Evolutionary conservation across 2,888 invertebrate genomes (phyloP), one percentile per base, ranked within the genome.

Genomic region (Nowickia ferox): DNA sequence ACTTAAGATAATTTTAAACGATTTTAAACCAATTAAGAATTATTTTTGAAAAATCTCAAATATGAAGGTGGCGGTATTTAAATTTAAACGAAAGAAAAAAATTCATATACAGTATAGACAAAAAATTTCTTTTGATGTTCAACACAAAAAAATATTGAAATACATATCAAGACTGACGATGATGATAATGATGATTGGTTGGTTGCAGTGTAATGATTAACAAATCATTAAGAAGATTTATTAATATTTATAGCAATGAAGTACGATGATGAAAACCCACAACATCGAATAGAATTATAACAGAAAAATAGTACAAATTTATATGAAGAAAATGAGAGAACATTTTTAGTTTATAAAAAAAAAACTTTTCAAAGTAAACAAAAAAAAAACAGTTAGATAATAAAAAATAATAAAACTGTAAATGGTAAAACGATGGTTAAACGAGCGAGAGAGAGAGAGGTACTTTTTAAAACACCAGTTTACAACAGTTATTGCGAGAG

Each of bases 1-100:
- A 40, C 30, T 61, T 57, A 17, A 42, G 6, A 69, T 48, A 40
- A 46, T 74, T 44, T 11, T 13, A 30, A 30, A 80, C 42, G 46
- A 66, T 57, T 42, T 51, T 13, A 65, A 65, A 48, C 74, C 80
- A 81, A 80, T 74, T 59, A 51, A 30, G 11, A 63, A 71, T 44
- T 19, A 66, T 57, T 57, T 72, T 46, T n/a, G 44, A 68, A 48
- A 17, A 42, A 57, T 61, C 61, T 53, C 30, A 46, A n/a, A 57
- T 53, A 57, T 59, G 46, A 53, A 17, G 17, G 19, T 53, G 19
- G 9, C 0, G 15, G 15, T 57, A 22, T 74, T 44, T 38, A 40
- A 74, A 61, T 22, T 57, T 46, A 30, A 38, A 65, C 53, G 10
- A 53, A 30, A 66, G 30, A 51, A 65, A 53, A n/a, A 66, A 65